phyloP scores from a whole-genome alignment of 2,797 vertebrate species.

The Danio tinwini region DNA sequence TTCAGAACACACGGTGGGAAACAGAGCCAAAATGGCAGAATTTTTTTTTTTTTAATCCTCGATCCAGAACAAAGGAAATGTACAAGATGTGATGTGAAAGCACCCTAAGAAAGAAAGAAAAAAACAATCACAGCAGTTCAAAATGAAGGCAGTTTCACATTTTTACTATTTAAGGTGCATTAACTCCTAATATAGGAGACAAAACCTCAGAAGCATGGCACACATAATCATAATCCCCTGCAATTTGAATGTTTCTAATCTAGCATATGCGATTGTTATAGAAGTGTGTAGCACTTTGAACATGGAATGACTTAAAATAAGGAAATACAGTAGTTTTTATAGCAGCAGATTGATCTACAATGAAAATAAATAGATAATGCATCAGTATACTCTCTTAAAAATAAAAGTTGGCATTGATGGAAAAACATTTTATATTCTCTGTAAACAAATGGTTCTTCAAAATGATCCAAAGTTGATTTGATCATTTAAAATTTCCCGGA shows the following conservation, averaged over 20 bases:
- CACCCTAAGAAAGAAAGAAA: no score
- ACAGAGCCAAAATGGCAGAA: no score
- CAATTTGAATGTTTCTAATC: constrained; percentile 27
- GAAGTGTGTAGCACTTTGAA: constrained; percentile 2
- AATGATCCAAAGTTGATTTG: no score
- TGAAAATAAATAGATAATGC: background rate
- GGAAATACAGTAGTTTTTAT: background rate
- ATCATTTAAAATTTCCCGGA: no score
- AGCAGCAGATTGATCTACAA: background rate
- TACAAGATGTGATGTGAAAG: no score
- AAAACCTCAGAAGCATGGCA: constrained; percentile 37
- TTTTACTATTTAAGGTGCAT: constrained; percentile 26
- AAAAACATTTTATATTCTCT: no score
- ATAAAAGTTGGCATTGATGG: no score
- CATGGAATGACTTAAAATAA: constrained; percentile 13
- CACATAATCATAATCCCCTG: constrained; percentile 15
- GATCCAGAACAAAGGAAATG: no score
- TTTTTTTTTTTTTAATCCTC: no score
- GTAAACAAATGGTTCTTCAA: no score
- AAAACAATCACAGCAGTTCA: no score
- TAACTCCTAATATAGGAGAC: constrained; percentile 11
- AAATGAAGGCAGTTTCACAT: constrained; percentile 2
- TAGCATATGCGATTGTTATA: background rate
- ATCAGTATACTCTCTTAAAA: background rate
- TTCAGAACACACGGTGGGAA: no score